Evolutionary conservation across 2,113 vertebrate genomes (phyloP), one percentile per base, ranked within the genome.

Genomic region (Tetraodon nigroviridis): DNA sequence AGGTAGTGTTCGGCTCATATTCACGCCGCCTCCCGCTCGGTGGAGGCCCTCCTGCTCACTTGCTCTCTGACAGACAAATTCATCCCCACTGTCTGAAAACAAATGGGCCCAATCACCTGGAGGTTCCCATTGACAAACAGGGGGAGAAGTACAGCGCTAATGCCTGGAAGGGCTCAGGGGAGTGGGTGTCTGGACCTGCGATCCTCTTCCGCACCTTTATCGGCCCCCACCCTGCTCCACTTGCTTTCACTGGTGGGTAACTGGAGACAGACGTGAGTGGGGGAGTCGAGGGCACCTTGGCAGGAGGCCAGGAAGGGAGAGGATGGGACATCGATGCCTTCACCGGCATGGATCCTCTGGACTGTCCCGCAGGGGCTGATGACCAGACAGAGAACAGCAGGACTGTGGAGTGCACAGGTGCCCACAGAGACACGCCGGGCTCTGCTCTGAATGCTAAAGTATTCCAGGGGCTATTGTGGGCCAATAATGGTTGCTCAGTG

Each of bases 191-290:
- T 87, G 87, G 89, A 86, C 69, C 77, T 75, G 76, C 82, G 85
- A 84, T 88, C 88, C 86, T 87, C 79, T 83, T 89, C 86, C 71
- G 67, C 82, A 51, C 81, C 80, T 69, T 64, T 60, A 86, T 80
- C 77, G 74, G 67, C 79, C 67, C 73, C 60, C 47, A 29, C 60
- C 71, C 61, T 29, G 46, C 65, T 78, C 71, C 76, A 72, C 71
- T 80, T 8, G 73, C 84, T 85, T 87, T 90, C 81, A 86, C 67
- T 70, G 49, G 77, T 69, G 80, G 75, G 90, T 89, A 91, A 92
- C 86, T 61, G 67, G 88, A 91, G 86, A 90, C 66, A 76, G 54
- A 55, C 46, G 51, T 55, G 64, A 73, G 67, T 69, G 76, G 82
- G 76, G 69, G 77, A 81, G 86, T 79, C 56, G 65, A 82, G 83